Evolutionary conservation across 2,113 vertebrate genomes (phyloP).

Genomic region (Morone saxatilis): DNA sequence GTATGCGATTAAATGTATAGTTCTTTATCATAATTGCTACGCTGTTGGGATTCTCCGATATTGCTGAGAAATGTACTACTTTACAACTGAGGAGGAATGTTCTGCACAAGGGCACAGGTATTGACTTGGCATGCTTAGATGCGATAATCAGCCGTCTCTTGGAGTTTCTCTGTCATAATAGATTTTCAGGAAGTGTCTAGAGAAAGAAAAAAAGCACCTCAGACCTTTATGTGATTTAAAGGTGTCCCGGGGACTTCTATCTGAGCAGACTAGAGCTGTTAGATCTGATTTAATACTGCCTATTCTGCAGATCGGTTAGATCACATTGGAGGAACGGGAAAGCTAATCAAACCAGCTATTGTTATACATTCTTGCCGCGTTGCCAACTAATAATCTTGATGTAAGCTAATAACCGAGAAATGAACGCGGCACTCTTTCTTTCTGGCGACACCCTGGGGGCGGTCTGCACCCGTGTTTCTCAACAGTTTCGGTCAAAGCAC

Average conservation of each 20-base stretch:
- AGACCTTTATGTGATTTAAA: constrained; percentile 55
- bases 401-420: constrained; percentile 32
- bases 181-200: constrained; percentile 37
- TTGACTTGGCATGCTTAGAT: constrained; percentile 21
- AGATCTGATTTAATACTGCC: constrained; percentile 56
- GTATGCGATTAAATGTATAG: background rate
- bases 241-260: constrained; percentile 25
- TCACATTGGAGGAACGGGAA: constrained; percentile 15
- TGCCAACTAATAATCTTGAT: constrained; percentile 60
- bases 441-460: background rate
- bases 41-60: background rate
- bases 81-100: background rate
- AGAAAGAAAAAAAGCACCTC: constrained; percentile 9
- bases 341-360: constrained; percentile 60
- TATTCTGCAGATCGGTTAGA: constrained; percentile 46
- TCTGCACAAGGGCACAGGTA: constrained; percentile 16
- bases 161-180: constrained; percentile 30
- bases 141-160: constrained; percentile 23
- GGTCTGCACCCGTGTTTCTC: constrained; percentile 34
- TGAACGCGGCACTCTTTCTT: background rate
- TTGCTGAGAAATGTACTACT: background rate
- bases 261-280: constrained; percentile 29
- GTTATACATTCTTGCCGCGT: constrained; percentile 37
- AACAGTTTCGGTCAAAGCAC: constrained; percentile 45
- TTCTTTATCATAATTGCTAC: background rate